Conservation (phyloP, 2,113 vertebrate species). For the Synchiropus splendidus region DNA sequence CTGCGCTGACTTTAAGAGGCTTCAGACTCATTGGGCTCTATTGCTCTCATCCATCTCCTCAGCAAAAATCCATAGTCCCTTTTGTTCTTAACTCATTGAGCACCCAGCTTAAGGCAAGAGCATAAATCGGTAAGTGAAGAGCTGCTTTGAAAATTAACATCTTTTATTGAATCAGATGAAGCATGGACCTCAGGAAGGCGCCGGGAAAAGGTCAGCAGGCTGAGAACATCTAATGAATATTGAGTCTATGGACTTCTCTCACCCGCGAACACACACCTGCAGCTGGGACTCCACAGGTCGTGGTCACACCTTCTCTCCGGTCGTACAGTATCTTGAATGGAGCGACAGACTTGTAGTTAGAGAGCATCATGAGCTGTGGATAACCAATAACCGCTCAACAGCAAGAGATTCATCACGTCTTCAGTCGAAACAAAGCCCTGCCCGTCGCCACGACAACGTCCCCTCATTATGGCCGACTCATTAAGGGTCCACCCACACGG, state of each 20-base stretch:
- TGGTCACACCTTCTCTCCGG: too few species aligned
- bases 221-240: slow-evolving; percentile 51
- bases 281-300: too few species aligned
- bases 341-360: too few species aligned
- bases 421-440: too few species aligned
- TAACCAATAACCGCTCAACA: too few species aligned
- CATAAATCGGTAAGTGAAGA: slow-evolving; percentile 35
- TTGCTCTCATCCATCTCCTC: slow-evolving; percentile 5
- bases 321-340: too few species aligned
- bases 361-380: too few species aligned
- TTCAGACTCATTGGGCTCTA: neutral
- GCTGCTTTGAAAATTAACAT: slow-evolving; percentile 49
- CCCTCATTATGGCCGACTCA: too few species aligned
- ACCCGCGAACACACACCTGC: neutral
- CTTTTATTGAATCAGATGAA: slow-evolving; percentile 57
- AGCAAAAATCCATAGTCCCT: slow-evolving; percentile 6
- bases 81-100: slow-evolving; percentile 6
- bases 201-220: slow-evolving; percentile 52
- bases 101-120: slow-evolving; percentile 26
- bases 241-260: slow-evolving; percentile 19
- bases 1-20: too few species aligned
- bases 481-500: too few species aligned
- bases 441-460: too few species aligned
- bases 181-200: slow-evolving; percentile 27
- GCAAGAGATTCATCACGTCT: too few species aligned